phyloP scores from a whole-genome alignment of 2,113 vertebrate species.

The Hippocampus mohnikei region DNA sequence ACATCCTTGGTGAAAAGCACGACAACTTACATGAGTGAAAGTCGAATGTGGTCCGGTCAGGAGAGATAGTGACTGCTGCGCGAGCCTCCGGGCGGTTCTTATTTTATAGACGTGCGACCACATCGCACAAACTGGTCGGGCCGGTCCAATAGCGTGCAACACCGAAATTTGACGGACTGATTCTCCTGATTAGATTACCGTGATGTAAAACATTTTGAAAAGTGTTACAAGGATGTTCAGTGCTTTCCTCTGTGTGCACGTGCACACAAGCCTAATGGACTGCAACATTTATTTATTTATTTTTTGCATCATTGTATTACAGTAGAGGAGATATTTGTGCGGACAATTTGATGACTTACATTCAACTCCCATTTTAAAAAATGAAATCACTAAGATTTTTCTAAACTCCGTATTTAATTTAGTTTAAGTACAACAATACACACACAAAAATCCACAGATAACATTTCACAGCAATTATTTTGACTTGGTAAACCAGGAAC shows the following conservation, averaged over 20 bases:
- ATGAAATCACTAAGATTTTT: too few relatives aligned
- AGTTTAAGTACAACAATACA: background rate
- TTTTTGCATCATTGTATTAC: background rate
- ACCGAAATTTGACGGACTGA: background rate
- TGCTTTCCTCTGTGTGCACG: background rate
- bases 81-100: background rate
- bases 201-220: background rate
- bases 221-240: background rate
- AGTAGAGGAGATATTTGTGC: background rate
- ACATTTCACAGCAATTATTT: too few relatives aligned
- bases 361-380: too few relatives aligned
- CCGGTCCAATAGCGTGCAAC: background rate
- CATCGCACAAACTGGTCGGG: background rate
- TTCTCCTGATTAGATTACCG: background rate
- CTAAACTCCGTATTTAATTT: too few relatives aligned
- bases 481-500: too few relatives aligned
- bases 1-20: background rate
- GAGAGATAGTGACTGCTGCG: background rate
- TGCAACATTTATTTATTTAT: background rate
- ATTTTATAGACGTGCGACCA: background rate
- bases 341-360: background rate
- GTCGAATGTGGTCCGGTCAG: background rate
- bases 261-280: background rate
- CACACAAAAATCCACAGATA: background rate
- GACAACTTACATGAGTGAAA: slow-evolving; percentile 3